Evolutionary conservation across 2,797 vertebrate species (phyloP).

Genomic region (Pseudotriccus pelzelni): DNA sequence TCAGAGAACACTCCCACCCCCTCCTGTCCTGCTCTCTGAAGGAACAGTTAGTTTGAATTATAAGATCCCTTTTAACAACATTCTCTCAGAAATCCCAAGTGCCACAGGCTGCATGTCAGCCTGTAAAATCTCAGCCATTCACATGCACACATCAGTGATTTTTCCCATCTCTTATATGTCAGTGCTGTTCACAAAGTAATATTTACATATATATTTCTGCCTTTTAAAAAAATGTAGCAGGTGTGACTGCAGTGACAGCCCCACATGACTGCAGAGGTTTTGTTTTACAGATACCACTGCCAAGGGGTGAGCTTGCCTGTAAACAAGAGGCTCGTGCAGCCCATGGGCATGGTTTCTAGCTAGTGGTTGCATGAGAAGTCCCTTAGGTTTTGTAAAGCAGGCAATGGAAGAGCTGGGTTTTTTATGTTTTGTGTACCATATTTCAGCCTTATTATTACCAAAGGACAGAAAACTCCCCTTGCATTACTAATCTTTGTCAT

Average conservation of each 20-base stretch:
- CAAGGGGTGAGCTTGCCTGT: neutral
- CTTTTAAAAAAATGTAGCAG: neutral
- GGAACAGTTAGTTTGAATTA: slow-evolving; percentile 14
- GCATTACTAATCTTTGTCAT: neutral
- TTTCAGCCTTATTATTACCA: neutral
- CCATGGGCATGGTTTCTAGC: neutral
- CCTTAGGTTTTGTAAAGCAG: neutral
- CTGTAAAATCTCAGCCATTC: neutral
- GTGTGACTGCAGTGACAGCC: neutral
- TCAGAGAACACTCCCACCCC: slow-evolving; percentile 5
- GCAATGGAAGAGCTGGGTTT: neutral
- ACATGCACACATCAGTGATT: neutral
- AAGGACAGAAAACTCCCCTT: neutral
- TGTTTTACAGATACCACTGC: neutral
- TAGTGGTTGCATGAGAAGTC: neutral
- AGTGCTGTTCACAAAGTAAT: neutral
- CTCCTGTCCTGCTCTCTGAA: slow-evolving; percentile 2
- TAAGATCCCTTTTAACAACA: neutral
- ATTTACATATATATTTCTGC: neutral
- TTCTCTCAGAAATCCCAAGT: slow-evolving; percentile 47
- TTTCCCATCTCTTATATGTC: neutral
- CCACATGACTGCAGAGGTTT: neutral
- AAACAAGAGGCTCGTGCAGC: neutral
- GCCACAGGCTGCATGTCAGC: neutral
- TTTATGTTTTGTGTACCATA: neutral